Conservation (phyloP, 2,888 invertebrate genomes). For the Balanococcus diminutus region DNA sequence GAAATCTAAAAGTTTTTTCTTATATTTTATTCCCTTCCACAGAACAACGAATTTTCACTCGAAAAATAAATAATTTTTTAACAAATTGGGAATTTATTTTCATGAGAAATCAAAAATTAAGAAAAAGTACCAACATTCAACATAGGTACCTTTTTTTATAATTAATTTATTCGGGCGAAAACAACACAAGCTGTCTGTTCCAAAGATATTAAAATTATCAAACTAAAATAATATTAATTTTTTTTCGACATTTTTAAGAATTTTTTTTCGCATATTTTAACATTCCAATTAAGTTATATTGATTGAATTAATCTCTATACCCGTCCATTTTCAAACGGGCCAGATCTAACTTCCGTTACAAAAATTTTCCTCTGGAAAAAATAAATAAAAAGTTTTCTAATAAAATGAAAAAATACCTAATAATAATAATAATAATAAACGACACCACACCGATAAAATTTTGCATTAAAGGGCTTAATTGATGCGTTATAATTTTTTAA, state of each 20-base stretch:
- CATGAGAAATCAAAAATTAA: too few relatives aligned
- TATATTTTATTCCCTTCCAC: too few relatives aligned
- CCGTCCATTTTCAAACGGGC: neutral
- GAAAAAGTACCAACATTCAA: too few relatives aligned
- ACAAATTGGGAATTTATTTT: too few relatives aligned
- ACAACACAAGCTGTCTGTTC: neutral
- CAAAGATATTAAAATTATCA: neutral
- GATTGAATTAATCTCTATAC: neutral
- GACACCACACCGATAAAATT: conserved; percentile 11
- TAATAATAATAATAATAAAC: neutral
- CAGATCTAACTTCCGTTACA: neutral
- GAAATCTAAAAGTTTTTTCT: too few relatives aligned
- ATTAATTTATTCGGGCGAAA: neutral
- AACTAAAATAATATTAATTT: neutral
- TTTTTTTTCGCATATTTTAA: neutral
- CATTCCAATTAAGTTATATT: neutral
- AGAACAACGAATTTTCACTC: too few relatives aligned
- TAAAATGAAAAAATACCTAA: neutral
- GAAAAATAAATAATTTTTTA: too few relatives aligned
- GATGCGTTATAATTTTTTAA: conserved; percentile 25
- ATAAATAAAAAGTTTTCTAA: neutral
- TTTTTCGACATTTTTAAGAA: neutral
- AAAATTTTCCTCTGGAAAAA: neutral
- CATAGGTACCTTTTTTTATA: too few relatives aligned
- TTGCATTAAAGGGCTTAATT: neutral